Conservation (phyloP, 1,140 invertebrate genomes). For the Ips typographus region DNA sequence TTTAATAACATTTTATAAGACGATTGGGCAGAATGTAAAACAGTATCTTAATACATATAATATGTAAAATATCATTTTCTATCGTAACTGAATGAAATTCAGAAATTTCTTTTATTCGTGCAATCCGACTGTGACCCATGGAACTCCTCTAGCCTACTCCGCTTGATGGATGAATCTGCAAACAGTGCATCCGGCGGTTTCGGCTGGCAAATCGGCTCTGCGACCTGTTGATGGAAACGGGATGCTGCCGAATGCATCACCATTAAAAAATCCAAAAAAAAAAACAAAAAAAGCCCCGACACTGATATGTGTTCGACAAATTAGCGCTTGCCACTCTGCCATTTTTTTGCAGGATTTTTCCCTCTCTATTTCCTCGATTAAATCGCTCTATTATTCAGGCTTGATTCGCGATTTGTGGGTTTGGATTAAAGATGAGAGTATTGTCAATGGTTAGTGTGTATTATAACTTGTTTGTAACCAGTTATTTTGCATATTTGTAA, state of each 20-base stretch:
- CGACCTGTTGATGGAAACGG: conserved; percentile 41
- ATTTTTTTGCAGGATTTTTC: conserved; percentile 28
- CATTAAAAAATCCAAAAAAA: conserved; percentile 33
- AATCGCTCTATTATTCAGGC: conserved; percentile 20
- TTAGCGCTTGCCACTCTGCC: conserved; percentile 33
- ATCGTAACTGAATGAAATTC: too few species aligned
- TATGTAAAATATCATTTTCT: too few species aligned
- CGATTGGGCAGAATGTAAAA: too few species aligned
- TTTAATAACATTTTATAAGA: too few species aligned
- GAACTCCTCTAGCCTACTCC: conserved; percentile 36
- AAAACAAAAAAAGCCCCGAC: conserved; percentile 29
- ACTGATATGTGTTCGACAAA: conserved; percentile 38
- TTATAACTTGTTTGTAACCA: too few species aligned
- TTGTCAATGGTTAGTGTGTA: too few species aligned
- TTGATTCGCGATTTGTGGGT: background rate
- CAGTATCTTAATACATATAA: too few species aligned
- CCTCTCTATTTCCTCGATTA: conserved; percentile 13
- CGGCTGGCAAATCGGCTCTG: conserved; percentile 37
- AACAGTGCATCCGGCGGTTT: conserved; percentile 49
- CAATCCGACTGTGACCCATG: conserved; percentile 6
- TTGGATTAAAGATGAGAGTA: background rate
- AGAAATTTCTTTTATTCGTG: background rate
- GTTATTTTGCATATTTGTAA: too few species aligned
- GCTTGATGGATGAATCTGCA: conserved; percentile 52
- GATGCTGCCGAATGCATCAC: conserved; percentile 37